Base-by-base conservation (phyloP, 2,888 invertebrate genomes). In the Tetragnatha montana region DNA sequence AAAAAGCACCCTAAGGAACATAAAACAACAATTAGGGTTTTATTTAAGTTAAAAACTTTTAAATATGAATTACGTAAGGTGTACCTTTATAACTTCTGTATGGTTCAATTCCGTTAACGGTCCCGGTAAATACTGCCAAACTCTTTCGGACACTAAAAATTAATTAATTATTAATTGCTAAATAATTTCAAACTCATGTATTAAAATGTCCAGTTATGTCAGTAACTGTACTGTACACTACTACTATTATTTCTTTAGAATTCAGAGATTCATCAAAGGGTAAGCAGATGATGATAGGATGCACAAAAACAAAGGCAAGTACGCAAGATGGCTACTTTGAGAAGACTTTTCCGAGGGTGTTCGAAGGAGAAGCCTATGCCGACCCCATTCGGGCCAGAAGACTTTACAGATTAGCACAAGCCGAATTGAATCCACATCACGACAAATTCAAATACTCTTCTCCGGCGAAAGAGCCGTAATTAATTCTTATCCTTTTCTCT, bases 331-430 rank as follows among this genome's bases (percentile, higher is more conserved):
- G 90, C 0, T 90, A 84, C 60, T 90, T 90, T 17, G 76, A 71
- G 8, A 50, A 50, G 8, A 70, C 74, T 1, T 90, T 81, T 68
- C 70, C 14, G 0, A 83, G 90, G 14, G 68, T 81, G 12, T 87
- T 90, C n/a, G 90, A 90, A 81, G 90, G 90, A 6, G 90, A 90
- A 71, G 87, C 49, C 8, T 76, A 76, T 19, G 17, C 21, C 8
- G 90, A 90, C n/a, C 74, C 47, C 0, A 87, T 90, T 21, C 83
- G 90, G 0, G 4, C 51, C n/a, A 50, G 87, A 14, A 85, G 90
- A 12, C 22, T 75, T 6, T 49, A 75, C 4, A 47, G 90, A n/a
- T 10, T 90, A 10, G 76, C 83, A 14, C 22, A 79, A n/a, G 87
- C 84, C 14, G 75, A 83, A 21, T 81, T 76, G 47, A 84, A 76